Percentiles rank a stretch among this genome's conserved stretches.
These are phyloP conservation scores for Sula dactylatra DNA, from an alignment of 2,113 vertebrate species.

Conservation along the genomic window DNA sequence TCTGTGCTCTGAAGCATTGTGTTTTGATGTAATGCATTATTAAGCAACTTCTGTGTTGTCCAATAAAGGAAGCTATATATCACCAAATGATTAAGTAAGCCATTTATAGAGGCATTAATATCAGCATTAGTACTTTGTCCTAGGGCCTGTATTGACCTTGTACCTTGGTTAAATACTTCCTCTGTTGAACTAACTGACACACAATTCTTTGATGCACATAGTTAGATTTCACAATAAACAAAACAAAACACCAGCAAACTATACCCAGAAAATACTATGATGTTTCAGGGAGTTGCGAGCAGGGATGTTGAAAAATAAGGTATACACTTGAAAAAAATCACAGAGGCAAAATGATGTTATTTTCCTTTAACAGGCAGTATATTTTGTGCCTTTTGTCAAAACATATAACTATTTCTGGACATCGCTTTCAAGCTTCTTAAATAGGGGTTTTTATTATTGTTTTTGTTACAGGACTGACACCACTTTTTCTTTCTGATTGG, in stretches of 20 bases:
- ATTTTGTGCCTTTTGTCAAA: neutral
- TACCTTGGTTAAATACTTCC: neutral
- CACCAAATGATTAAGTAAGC: neutral
- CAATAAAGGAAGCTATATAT: neutral
- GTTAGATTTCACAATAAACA: neutral
- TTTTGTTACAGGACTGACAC: neutral
- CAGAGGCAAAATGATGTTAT: neutral
- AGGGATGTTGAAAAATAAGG: neutral
- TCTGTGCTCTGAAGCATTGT: neutral
- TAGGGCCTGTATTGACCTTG: neutral
- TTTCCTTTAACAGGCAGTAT: neutral
- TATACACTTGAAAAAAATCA: neutral
- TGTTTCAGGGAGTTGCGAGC: neutral
- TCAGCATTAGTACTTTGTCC: neutral
- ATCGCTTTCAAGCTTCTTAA: neutral
- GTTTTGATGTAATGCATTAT: neutral
- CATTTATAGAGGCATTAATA: neutral
- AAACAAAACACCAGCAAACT: neutral
- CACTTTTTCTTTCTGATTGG: neutral
- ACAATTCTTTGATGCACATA: neutral
- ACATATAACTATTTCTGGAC: neutral
- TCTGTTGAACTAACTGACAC: neutral
- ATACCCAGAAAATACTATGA: neutral
- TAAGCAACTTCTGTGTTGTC: neutral
- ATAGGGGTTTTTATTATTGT: fast-evolving